Evolutionary conservation across 2,888 invertebrate genomes (phyloP).

Genomic region (Hybos culiciformis): DNA sequence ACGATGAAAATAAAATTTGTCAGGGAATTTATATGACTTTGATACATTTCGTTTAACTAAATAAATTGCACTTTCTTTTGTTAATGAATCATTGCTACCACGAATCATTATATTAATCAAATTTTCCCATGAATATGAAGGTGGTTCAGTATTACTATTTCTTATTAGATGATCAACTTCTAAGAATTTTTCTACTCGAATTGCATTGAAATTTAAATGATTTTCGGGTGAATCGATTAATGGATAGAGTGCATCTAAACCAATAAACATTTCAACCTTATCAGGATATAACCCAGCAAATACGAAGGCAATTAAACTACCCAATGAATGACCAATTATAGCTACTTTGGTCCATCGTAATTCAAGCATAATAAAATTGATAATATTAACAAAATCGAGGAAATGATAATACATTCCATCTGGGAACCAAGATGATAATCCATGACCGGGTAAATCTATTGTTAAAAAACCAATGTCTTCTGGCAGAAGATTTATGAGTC

Average conservation of each 20-base stretch:
- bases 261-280: slow-evolving; percentile 30
- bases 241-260: slow-evolving; percentile 19
- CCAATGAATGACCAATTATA: slow-evolving; percentile 55
- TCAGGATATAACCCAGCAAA: slow-evolving; percentile 46
- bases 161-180: slow-evolving; percentile 35
- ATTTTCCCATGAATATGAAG: slow-evolving; percentile 48
- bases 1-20: slow-evolving; percentile 44
- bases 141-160: slow-evolving; percentile 39
- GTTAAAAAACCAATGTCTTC: slow-evolving; percentile 42
- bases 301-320: slow-evolving; percentile 45
- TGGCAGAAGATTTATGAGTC: slow-evolving; percentile 46
- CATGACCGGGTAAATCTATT: slow-evolving; percentile 59
- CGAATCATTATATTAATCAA: slow-evolving; percentile 43
- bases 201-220: too few species aligned
- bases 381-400: slow-evolving; percentile 34
- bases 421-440: slow-evolving; percentile 52
- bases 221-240: neutral
- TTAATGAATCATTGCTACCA: slow-evolving; percentile 45
- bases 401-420: slow-evolving; percentile 39
- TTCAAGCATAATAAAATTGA: slow-evolving; percentile 46
- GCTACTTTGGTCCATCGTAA: slow-evolving; percentile 58
- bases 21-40: slow-evolving; percentile 41
- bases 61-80: slow-evolving; percentile 41
- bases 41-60: slow-evolving; percentile 44
- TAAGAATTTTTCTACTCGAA: slow-evolving; percentile 37